Evolutionary conservation across 2,797 vertebrate genomes (phyloP).

Genomic region (Coreius guichenoti): DNA sequence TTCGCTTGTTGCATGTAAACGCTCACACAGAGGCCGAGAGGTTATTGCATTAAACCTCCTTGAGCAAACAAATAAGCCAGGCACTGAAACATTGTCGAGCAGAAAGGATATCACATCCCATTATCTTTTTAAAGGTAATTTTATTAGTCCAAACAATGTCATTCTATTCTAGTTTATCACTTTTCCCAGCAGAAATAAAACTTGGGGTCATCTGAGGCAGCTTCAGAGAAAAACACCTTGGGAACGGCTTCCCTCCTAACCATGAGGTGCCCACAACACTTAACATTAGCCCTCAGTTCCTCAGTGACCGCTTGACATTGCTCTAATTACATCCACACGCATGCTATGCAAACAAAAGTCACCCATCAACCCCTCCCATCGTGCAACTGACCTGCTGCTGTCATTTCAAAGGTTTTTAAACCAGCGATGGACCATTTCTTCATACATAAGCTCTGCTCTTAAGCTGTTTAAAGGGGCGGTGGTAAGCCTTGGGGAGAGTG

Average conservation of each 20-base stretch:
- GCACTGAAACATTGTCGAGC: conserved; percentile 14
- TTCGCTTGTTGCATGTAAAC: conserved; percentile 29
- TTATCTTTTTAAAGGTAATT: conserved; percentile 41
- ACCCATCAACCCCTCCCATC: conserved; percentile 39
- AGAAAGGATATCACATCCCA: conserved; percentile 13
- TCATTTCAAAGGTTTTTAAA: conserved; percentile 50
- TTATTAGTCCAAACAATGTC: conserved; percentile 40
- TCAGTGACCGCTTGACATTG: conserved; percentile 29
- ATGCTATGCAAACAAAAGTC: conserved; percentile 35
- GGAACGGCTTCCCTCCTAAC: not conserved
- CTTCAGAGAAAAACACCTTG: conserved; percentile 16
- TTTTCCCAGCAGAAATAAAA: conserved; percentile 31
- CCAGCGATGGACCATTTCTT: conserved; percentile 47
- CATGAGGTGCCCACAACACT: not conserved
- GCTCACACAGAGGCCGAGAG: conserved; percentile 22
- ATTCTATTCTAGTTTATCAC: conserved; percentile 24
- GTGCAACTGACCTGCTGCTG: conserved; percentile 31
- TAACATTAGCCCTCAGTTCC: conserved; percentile 21
- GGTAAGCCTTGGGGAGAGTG: conserved; percentile 53
- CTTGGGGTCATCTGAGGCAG: conserved; percentile 5
- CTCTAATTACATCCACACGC: conserved; percentile 46
- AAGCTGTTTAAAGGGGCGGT: conserved; percentile 39
- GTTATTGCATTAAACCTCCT: conserved; percentile 23
- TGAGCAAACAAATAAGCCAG: conserved; percentile 12
- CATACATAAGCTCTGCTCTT: conserved; percentile 32